Base-by-base conservation (phyloP, 37 sponge, comb jelly and placozoan species). In the Spongilla lacustris region DNA sequence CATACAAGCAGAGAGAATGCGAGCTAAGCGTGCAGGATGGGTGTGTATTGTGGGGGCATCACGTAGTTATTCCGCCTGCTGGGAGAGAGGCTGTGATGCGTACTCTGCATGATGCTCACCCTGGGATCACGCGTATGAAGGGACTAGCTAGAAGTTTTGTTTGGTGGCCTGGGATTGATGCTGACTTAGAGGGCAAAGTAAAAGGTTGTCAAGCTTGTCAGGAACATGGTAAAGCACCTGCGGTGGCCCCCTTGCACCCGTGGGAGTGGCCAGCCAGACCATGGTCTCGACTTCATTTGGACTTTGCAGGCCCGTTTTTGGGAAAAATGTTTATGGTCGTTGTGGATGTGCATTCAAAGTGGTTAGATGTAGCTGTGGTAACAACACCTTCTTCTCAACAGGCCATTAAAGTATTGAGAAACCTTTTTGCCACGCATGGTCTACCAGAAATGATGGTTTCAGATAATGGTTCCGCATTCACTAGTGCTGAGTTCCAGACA, bases 161-260 rank as follows among this genome's bases (percentile, higher is more conserved):
- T 17, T 86, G 87, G 87, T 86, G 87, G 87, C 87, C 87, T 37
- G 81, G 81, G 30, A 70, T 86, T 9, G 87, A 86, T 71, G 2
- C n/a, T 68, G 14, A 83, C 0, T 2, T 83, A 28, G 66, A 46
- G 32, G 66, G 26, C 2, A 71, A 24, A 70, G 73, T 83, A 0
- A 25, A 28, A 48, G 14, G 9, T 13, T 73, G 84, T 48, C 22
- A 25, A 11, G 11, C 13, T 17, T 73, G 84, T 48, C 84, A 83
- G 46, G 34, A 9, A 10, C 2, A 66, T 34, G 68, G 67, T 32
- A 24, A 34, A 34, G 3, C 21, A 2, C 81, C 81, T 8, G 1
- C 77, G 2, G 34, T 50, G 12, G 85, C 70, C 19, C 85, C 68
- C 21, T 13, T 84, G 34, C 85, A 76, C 69, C 85, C 70, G 2